Evolutionary conservation across 2,113 vertebrate species (phyloP).

Genomic region (Ictidomys tridecemlineatus): DNA sequence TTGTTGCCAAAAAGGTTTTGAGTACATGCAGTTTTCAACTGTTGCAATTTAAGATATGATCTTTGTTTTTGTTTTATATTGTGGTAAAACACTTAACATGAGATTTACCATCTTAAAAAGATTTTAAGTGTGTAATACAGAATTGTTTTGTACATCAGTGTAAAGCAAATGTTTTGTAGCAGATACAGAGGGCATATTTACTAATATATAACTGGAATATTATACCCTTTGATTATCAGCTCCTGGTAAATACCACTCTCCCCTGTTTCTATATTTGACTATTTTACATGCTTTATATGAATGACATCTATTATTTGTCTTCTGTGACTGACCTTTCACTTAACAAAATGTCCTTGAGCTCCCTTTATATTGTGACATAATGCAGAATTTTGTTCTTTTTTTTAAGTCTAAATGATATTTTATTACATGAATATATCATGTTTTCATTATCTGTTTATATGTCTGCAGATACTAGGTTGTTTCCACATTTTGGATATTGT

Average conservation of each 20-base stretch:
- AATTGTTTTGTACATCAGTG: too few relatives aligned
- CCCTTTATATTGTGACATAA: background rate
- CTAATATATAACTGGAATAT: background rate
- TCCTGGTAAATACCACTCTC: background rate
- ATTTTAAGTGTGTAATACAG: background rate
- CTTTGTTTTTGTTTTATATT: background rate
- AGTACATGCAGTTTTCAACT: slow-evolving; percentile 66
- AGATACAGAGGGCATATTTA: background rate
- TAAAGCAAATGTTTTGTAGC: background rate
- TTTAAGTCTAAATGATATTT: background rate
- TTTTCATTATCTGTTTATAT: background rate
- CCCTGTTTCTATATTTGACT: background rate
- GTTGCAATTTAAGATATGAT: slow-evolving; percentile 43
- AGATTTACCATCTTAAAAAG: background rate
- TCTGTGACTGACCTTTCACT: background rate
- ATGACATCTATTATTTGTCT: background rate
- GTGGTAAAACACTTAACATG: background rate
- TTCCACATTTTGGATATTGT: background rate
- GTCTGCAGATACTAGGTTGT: background rate
- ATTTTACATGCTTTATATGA: background rate
- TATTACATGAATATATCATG: background rate
- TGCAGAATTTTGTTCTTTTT: background rate
- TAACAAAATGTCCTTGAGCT: background rate
- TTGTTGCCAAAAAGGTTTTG: slow-evolving; percentile 67
- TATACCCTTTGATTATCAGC: background rate